Conservation (phyloP, 2,113 vertebrate genomes). For the Nothobranchius kuhntae region DNA sequence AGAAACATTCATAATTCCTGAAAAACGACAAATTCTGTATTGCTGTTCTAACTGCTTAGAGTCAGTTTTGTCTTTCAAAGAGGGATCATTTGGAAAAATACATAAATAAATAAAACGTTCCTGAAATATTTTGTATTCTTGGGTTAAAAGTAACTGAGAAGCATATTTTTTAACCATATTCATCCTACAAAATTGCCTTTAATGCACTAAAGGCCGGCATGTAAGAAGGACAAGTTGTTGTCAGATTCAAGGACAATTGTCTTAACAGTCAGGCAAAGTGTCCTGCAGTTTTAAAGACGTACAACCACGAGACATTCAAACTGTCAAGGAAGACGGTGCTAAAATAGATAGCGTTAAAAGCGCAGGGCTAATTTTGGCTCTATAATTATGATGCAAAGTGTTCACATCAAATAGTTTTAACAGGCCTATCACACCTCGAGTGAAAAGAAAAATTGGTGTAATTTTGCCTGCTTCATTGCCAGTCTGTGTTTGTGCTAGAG, state of each 20-base stretch:
- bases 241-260: constrained; percentile 13
- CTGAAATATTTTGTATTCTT: neutral
- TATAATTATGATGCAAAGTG: constrained; percentile 41
- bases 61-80: neutral
- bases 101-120: no score
- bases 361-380: constrained; percentile 32
- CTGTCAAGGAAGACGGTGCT: constrained; percentile 25
- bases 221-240: constrained; percentile 3
- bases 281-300: neutral
- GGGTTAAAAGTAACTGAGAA: neutral
- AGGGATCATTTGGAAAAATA: neutral
- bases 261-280: neutral
- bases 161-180: neutral
- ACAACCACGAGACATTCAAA: constrained; percentile 21
- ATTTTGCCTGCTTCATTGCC: constrained; percentile 38
- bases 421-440: constrained; percentile 31
- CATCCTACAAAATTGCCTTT: no score
- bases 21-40: no score
- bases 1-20: no score
- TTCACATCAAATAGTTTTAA: constrained; percentile 31
- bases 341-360: constrained; percentile 41
- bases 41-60: neutral
- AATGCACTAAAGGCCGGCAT: neutral
- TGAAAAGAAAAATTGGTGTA: constrained; percentile 27
- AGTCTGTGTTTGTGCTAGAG: constrained; percentile 42